A percentile compares a stretch with the other conserved stretches of the same genome.
Evolutionary conservation across 2,797 vertebrate genomes (phyloP).

Genomic region (Anas acuta): DNA sequence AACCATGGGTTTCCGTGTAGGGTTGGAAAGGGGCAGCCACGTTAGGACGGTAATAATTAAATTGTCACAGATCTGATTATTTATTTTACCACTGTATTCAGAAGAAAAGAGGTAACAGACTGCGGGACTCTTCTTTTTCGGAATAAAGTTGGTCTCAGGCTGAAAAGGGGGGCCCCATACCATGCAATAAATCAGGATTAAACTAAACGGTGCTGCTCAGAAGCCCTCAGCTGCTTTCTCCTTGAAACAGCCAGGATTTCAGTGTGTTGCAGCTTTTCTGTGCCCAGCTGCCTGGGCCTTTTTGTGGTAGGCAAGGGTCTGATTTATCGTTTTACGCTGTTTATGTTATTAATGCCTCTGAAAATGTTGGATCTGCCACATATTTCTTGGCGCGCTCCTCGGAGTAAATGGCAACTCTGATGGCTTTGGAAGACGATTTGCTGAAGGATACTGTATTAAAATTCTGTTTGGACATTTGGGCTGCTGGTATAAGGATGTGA

Average conservation of each 20-base stretch:
- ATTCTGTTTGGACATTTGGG: not conserved
- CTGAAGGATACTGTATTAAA: not conserved
- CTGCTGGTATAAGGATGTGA: not conserved
- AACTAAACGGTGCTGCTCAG: not conserved
- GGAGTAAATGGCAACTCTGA: not conserved
- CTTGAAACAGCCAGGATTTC: not conserved
- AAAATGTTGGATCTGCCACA: not conserved
- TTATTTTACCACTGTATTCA: not conserved
- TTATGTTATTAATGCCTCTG: not conserved
- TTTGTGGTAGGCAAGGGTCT: not conserved
- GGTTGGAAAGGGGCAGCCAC: not conserved
- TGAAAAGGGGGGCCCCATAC: not conserved
- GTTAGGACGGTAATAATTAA: not conserved
- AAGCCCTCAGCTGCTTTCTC: not conserved
- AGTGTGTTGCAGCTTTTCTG: rapidly evolving
- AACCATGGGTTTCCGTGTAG: not conserved
- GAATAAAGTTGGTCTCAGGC: not conserved
- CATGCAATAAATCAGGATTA: not conserved
- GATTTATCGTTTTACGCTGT: not conserved
- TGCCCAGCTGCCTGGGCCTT: not conserved
- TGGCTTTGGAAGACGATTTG: not conserved
- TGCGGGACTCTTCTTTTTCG: not conserved
- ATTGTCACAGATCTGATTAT: not conserved
- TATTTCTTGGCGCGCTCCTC: not conserved
- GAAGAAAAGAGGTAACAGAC: not conserved